phyloP scores from a whole-genome alignment of 2,888 invertebrate species.

The Megaustenia siamemsis region DNA sequence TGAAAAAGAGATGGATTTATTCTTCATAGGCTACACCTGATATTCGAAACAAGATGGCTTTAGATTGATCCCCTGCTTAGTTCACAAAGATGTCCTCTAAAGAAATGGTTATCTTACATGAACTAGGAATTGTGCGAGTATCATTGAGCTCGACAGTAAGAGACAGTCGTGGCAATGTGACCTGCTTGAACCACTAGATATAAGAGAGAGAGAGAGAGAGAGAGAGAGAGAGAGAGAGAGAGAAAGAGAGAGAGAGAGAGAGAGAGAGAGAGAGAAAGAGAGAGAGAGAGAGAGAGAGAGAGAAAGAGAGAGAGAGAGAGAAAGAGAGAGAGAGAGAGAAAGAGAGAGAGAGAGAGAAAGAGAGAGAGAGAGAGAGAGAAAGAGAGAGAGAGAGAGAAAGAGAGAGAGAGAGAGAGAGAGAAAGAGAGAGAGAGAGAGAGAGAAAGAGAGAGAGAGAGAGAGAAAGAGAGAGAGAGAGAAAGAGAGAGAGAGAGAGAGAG shows the following conservation, averaged over 20 bases:
- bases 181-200: neutral
- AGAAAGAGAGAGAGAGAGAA: neutral
- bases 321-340: neutral
- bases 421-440: neutral
- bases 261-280: neutral
- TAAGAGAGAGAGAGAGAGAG: neutral
- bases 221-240: neutral
- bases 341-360: neutral
- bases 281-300: conserved; percentile 13
- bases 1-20: no score
- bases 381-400: neutral
- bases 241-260: conserved; percentile 4
- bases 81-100: no score
- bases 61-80: no score
- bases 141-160: no score
- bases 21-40: no score
- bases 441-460: neutral
- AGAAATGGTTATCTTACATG: no score
- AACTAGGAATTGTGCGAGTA: no score
- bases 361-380: neutral
- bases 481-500: neutral
- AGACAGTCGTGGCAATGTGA: no score
- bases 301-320: neutral
- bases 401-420: no score
- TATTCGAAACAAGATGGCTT: no score